A percentile compares a stretch with the other conserved stretches of the same genome.
Evolutionary conservation across 2,888 invertebrate species (phyloP).

Genomic region (Tiliacea aurago): DNA sequence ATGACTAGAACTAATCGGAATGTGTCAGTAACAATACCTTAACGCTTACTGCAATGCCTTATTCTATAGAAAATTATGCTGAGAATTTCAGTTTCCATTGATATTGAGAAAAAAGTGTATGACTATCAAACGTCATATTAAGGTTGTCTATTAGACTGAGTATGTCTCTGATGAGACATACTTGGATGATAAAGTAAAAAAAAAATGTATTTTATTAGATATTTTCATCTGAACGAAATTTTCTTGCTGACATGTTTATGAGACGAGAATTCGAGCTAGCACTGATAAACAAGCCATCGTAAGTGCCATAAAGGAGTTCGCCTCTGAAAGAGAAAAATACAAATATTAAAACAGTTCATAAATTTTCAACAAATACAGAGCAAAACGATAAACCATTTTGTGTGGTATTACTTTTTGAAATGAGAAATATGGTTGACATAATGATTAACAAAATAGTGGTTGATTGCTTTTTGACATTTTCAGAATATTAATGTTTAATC

Average conservation of each 20-base stretch:
- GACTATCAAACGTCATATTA: conserved; percentile 57
- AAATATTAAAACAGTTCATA: conserved; percentile 22
- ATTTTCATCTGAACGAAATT: conserved; percentile 34
- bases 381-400: not conserved
- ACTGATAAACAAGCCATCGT: conserved; percentile 75
- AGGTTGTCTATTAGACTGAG: conserved; percentile 39
- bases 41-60: conserved; percentile 33
- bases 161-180: conserved; percentile 34
- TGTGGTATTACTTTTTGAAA: conserved; percentile 5
- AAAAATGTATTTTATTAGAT: conserved; percentile 40
- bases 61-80: conserved; percentile 49
- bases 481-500: conserved; percentile 5
- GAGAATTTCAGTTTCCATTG: conserved; percentile 40
- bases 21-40: conserved; percentile 53
- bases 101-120: conserved; percentile 48
- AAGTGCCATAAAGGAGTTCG: conserved; percentile 73
- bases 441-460: conserved; percentile 25
- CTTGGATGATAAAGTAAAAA: conserved; percentile 44
- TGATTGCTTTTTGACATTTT: conserved; percentile 25
- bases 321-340: conserved; percentile 76
- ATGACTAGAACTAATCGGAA: conserved; percentile 64
- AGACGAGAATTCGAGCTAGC: conserved; percentile 76
- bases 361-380: conserved; percentile 14
- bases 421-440: not conserved
- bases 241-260: conserved; percentile 64